Evolutionary conservation across 1,140 invertebrate species (phyloP), one percentile per base, ranked within the genome.

Genomic region (Zophobas atratus): DNA sequence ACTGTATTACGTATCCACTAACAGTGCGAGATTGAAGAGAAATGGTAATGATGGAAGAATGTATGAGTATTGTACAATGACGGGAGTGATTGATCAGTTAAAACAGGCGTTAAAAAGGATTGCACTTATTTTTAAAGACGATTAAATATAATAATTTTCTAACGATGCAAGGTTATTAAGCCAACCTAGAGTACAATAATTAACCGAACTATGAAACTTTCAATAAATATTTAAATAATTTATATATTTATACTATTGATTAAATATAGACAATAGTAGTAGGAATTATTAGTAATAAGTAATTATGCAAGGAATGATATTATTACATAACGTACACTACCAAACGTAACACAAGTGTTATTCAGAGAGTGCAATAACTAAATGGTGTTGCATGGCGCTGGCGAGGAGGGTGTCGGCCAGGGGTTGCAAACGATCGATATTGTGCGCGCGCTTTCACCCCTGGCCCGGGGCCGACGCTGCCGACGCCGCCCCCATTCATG

Each of bases 261-360:
- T 84, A 86, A 85, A 85, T 84, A 83, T 83, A 85, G 84, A 85
- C 84, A 85, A 85, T 85, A 86, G 83, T 84, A 82, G 76, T 84
- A 84, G 82, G 84, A 86, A 86, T 86, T 86, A 86, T 86, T 86
- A 85, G 82, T 84, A 86, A 85, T 85, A 86, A 86, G 84, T 85
- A 86, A 86, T 84, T 86, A 86, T 85, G 86, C 85, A 86, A 86
- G 86, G 84, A 86, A 86, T 86, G 84, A 86, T 86, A 86, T 86
- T 86, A 86, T 86, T 86, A 86, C 86, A 86, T 86, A 86, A 86
- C 86, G 86, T 86, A 86, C 86, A 86, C 86, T 86, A 86, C 86
- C 85, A 86, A 86, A 86, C 85, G 86, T 86, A 86, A 86, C 86
- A 86, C 86, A 86, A 86, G 85, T 86, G 86, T 86, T 86, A 86